Conservation (phyloP, 2,888 invertebrate genomes). For the Caenorhabditis sulstoni region DNA sequence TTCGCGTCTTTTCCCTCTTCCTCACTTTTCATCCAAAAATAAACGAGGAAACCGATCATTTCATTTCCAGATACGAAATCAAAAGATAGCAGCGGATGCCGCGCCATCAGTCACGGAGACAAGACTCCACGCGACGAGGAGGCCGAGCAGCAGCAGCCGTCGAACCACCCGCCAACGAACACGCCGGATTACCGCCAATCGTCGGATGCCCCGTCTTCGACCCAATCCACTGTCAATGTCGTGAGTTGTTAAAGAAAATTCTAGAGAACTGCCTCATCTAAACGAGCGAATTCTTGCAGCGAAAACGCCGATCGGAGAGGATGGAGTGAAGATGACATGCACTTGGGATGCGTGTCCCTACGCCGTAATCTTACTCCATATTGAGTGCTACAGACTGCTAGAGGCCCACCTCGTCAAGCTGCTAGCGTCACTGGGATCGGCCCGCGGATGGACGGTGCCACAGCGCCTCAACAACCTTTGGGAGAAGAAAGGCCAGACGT, state of each 20-base stretch:
- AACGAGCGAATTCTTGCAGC: slow-evolving; percentile 18
- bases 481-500: slow-evolving; percentile 72
- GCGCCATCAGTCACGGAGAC: too few relatives aligned
- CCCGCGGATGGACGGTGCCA: slow-evolving; percentile 74
- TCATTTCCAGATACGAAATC: neutral
- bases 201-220: slow-evolving; percentile 61
- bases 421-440: slow-evolving; percentile 67
- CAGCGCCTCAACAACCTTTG: slow-evolving; percentile 72
- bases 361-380: slow-evolving; percentile 61
- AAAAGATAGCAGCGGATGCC: too few relatives aligned
- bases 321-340: slow-evolving; percentile 70
- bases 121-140: neutral
- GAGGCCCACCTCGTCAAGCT: slow-evolving; percentile 70
- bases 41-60: neutral
- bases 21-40: neutral
- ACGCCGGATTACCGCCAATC: slow-evolving; percentile 12
- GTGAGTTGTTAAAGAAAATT: slow-evolving; percentile 8
- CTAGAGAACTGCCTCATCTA: neutral
- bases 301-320: slow-evolving; percentile 25
- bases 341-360: slow-evolving; percentile 68
- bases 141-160: slow-evolving; percentile 10
- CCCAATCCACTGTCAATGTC: slow-evolving; percentile 52
- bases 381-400: slow-evolving; percentile 64
- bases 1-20: slow-evolving; percentile 15
- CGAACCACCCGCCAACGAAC: neutral